Evolutionary conservation across 2,888 invertebrate species (phyloP).

Genomic region (Drosophila mimica): DNA sequence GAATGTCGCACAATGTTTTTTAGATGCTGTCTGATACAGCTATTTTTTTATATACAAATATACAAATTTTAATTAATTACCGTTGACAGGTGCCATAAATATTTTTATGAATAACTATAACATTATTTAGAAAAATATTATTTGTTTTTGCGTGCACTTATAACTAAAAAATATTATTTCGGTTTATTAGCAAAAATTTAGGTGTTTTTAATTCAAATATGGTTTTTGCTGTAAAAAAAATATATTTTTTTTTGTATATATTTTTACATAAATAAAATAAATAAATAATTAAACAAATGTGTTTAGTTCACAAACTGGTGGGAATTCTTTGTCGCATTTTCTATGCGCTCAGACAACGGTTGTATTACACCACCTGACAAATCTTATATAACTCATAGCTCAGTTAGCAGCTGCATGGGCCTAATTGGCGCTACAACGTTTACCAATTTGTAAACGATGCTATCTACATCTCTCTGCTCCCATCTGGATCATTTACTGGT

Average conservation of each 20-base stretch:
- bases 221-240: neutral
- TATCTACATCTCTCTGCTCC: slow-evolving; percentile 48
- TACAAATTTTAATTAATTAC: neutral
- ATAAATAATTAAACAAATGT: neutral
- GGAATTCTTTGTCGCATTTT: neutral
- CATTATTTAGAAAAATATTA: neutral
- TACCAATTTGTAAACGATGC: slow-evolving; percentile 66
- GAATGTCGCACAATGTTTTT: neutral
- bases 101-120: neutral
- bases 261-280: neutral
- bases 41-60: neutral
- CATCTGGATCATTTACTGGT: slow-evolving; percentile 43
- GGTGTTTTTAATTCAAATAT: neutral
- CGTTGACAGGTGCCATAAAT: neutral
- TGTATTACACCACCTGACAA: neutral
- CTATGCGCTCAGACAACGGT: neutral
- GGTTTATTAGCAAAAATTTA: neutral
- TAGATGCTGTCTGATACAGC: neutral
- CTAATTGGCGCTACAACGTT: slow-evolving; percentile 71
- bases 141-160: neutral
- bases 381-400: neutral
- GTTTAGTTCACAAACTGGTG: neutral
- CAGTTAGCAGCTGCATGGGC: slow-evolving; percentile 17
- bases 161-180: neutral
- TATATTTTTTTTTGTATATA: neutral